Conservation (phyloP, 2,113 vertebrate genomes). For the Perognathus longimembris region DNA sequence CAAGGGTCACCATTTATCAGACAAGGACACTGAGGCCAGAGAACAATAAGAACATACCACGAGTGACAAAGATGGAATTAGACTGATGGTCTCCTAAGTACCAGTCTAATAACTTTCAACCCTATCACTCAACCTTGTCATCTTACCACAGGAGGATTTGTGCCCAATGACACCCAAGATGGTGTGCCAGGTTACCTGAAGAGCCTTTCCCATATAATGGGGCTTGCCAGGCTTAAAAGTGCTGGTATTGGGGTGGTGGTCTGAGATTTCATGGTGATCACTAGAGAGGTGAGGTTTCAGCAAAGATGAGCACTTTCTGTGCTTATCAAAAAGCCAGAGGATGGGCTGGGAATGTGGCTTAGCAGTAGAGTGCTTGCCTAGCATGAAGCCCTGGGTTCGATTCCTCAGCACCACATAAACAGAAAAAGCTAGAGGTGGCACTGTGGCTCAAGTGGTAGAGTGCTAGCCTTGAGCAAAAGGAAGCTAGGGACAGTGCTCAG, state of each 20-base stretch:
- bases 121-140: slow-evolving; percentile 25
- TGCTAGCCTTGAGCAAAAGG: no score
- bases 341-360: no score
- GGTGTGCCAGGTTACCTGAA: slow-evolving; percentile 16
- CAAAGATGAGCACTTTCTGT: not conserved
- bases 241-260: not conserved
- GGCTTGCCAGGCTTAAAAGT: not conserved
- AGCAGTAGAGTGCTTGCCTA: no score
- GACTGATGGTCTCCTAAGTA: not conserved
- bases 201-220: not conserved
- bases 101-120: not conserved
- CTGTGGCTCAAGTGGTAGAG: no score
- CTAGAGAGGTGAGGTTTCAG: not conserved
- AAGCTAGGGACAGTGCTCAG: no score
- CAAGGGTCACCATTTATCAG: not conserved
- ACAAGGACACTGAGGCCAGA: not conserved
- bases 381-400: no score
- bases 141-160: not conserved
- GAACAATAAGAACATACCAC: not conserved
- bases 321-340: not conserved
- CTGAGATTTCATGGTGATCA: not conserved
- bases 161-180: not conserved
- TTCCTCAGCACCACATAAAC: no score
- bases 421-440: no score
- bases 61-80: slow-evolving; percentile 18